Evolutionary conservation across 1,140 invertebrate genomes (phyloP), one percentile per base, ranked within the genome.

Genomic region (Spodoptera litura): DNA sequence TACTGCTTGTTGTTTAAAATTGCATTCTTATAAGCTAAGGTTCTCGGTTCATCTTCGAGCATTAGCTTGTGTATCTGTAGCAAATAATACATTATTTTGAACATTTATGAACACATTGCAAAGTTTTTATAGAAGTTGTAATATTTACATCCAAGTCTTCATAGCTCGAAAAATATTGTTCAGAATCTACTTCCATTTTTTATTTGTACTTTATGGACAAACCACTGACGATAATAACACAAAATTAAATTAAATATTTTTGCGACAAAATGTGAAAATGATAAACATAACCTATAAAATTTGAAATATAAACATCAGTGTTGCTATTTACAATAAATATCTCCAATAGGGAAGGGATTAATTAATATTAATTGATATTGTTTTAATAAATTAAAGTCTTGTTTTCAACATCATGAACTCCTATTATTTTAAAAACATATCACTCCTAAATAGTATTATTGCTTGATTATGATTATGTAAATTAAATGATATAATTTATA

Each of bases 31-130:
- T 99, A 99, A 25, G 97, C 96, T 78, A 96, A 86, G 64, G 98
- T 99, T 82, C 98, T 95, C 4, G 97, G 96, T 81, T 96, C 95
- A 95, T 99, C 98, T 85, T 95, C 95, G 35, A 97, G 94, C 98
- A 98, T 98, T 61, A 98, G 89, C 89, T 95, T 95, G 91, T 98
- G 97, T 25, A 98, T 94, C 97, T 98, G 76, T 76, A 88, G 85
- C 52, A 53, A 27, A 44, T 38, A 44, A 15, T 38, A 31, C 15
- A 11, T 66, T 12, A 56, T 4, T 53, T 66, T 66, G n/a, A 51
- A 20, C 15, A 8, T 27, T 1, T 20, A 38, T 35, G 6, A 58
- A 56, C 11, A 31, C n/a, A 70, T 31, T 66, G 38, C 56, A 31
- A n/a, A 64, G 8, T 55, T 56, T 44, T 44, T 10, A 44, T 44